A percentile compares a stretch with the other conserved stretches of the same genome.
Conservation (phyloP, 1,140 invertebrate species). For the Oncopeltus fasciatus region DNA sequence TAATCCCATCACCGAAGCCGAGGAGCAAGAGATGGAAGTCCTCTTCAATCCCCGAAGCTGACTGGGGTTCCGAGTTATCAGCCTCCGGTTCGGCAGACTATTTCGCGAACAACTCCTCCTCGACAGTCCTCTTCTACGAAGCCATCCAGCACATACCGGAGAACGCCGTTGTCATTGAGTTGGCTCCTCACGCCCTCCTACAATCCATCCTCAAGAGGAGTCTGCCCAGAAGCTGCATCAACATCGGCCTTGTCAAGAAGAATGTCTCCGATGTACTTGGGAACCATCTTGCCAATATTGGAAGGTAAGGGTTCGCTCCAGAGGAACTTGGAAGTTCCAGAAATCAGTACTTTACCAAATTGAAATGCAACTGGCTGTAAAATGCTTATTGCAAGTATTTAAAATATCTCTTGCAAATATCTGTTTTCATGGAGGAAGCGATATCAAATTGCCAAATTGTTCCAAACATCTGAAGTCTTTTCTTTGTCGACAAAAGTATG, state of each 20-base stretch:
- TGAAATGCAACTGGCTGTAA: no score
- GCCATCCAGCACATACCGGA: conserved; percentile 69
- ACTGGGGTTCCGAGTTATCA: conserved; percentile 65
- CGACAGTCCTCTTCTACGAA: conserved; percentile 69
- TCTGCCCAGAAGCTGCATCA: conserved; percentile 39
- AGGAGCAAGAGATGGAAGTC: conserved; percentile 76
- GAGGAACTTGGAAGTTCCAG: no score
- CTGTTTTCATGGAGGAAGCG: no score
- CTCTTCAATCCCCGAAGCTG: conserved; percentile 70
- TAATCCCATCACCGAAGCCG: conserved; percentile 64
- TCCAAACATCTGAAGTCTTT: no score
- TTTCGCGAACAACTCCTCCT: conserved; percentile 89
- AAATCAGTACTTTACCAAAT: no score
- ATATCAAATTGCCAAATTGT: no score
- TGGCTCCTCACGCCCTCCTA: conserved; percentile 80
- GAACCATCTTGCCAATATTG: conserved; percentile 56
- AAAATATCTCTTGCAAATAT: no score
- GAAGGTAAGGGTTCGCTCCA: no score
- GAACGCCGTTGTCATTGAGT: conserved; percentile 79
- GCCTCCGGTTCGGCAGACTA: conserved; percentile 78
- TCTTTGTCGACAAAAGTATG: no score
- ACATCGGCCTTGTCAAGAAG: conserved; percentile 63
- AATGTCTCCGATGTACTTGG: conserved; percentile 45
- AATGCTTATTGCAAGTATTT: no score
- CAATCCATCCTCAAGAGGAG: conserved; percentile 75